A percentile compares a stretch with the other conserved stretches of the same genome.
These are phyloP conservation scores for Hystrix brachyura DNA, from an alignment of 2,113 vertebrate species.

Conservation along the genomic window DNA sequence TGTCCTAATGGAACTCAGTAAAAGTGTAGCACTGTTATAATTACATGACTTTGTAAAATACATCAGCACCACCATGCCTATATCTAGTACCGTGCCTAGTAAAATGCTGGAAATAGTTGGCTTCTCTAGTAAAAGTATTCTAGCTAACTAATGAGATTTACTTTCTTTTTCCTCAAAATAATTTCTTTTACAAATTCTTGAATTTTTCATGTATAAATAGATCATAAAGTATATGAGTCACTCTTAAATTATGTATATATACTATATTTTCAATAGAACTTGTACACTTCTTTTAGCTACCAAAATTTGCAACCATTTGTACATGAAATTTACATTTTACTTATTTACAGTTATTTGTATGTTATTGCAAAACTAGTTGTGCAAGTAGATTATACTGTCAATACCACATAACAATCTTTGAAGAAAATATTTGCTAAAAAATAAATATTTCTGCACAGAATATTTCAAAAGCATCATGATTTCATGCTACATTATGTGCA, in stretches of 20 bases:
- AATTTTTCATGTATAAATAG: constrained; percentile 83
- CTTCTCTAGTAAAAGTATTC: constrained; percentile 75
- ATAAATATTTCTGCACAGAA: constrained; percentile 83
- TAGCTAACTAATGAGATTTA: constrained; percentile 78
- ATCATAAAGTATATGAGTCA: constrained; percentile 78
- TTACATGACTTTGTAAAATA: constrained; percentile 57
- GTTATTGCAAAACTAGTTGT: constrained; percentile 86
- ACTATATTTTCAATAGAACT: constrained; percentile 80
- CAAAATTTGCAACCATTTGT: constrained; percentile 81
- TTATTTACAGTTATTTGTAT: constrained; percentile 83
- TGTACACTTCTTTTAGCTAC: constrained; percentile 81
- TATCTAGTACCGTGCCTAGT: constrained; percentile 55
- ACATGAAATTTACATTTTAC: constrained; percentile 83
- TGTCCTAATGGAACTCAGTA: constrained; percentile 5
- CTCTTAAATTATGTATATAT: constrained; percentile 83
- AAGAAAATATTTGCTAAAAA: constrained; percentile 85
- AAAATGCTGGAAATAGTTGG: constrained; percentile 76
- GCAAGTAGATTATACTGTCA: constrained; percentile 81
- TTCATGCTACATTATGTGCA: constrained; percentile 83
- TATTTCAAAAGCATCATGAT: constrained; percentile 83
- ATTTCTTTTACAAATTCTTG: constrained; percentile 83
- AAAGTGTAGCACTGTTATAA: constrained; percentile 66
- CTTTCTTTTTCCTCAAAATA: constrained; percentile 82
- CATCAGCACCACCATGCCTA: constrained; percentile 75
- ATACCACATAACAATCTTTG: constrained; percentile 78